These are phyloP conservation scores for Leptoclinus maculatus DNA, from an alignment of 2,797 vertebrate species.

Conservation along the genomic window DNA sequence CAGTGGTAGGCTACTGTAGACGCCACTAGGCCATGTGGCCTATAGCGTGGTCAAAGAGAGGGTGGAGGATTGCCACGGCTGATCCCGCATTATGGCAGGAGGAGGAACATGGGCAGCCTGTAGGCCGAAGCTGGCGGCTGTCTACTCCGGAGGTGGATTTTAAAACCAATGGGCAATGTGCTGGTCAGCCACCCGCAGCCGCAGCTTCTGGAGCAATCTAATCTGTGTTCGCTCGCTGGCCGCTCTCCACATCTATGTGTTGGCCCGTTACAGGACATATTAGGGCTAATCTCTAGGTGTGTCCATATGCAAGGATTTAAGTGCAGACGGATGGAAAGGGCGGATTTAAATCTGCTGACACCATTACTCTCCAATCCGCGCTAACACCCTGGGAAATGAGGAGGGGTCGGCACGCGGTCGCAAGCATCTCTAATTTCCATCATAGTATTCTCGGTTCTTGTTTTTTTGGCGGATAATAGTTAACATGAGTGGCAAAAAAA, in stretches of 20 bases:
- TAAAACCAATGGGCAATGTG: slow-evolving; percentile 63
- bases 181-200: slow-evolving; percentile 47
- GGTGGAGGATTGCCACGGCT: slow-evolving; percentile 32
- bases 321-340: slow-evolving; percentile 63
- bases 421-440: not conserved
- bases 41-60: slow-evolving; percentile 16
- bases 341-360: slow-evolving; percentile 74
- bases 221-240: slow-evolving; percentile 66
- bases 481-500: slow-evolving; percentile 6
- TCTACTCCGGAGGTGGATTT: slow-evolving; percentile 35
- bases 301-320: slow-evolving; percentile 68
- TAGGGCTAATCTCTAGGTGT: slow-evolving; percentile 76
- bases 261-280: slow-evolving; percentile 56
- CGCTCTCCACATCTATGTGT: slow-evolving; percentile 51
- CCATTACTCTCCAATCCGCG: slow-evolving; percentile 64
- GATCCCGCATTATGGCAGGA: slow-evolving; percentile 50
- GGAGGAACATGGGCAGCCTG: slow-evolving; percentile 49
- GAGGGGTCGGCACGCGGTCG: not conserved
- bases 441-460: slow-evolving; percentile 6
- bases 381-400: slow-evolving; percentile 37
- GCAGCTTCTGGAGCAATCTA: slow-evolving; percentile 54
- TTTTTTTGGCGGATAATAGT: slow-evolving; percentile 20
- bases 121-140: slow-evolving; percentile 56
- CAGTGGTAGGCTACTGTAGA: not conserved
- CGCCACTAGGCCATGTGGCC: slow-evolving; percentile 19